Conservation (phyloP, 1,140 invertebrate genomes). For the Zaprionus ornatus region DNA sequence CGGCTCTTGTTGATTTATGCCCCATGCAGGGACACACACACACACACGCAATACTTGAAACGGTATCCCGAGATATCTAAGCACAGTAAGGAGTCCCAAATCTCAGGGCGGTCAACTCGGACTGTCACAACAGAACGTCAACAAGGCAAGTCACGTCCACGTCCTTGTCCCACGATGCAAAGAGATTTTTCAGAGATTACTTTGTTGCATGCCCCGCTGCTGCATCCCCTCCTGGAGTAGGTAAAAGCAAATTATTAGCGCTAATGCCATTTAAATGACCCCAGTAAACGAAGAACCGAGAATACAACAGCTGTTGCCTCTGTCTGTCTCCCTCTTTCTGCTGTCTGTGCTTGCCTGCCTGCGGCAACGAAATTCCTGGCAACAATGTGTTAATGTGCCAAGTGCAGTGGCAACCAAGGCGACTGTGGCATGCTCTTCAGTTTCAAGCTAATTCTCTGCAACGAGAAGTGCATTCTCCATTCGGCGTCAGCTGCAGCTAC, state of each 20-base stretch:
- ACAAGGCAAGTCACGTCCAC: constrained; percentile 65
- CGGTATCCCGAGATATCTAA: constrained; percentile 28
- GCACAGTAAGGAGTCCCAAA: constrained; percentile 43
- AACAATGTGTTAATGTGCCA: constrained; percentile 42
- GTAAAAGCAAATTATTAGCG: constrained; percentile 57
- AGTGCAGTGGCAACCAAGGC: background rate
- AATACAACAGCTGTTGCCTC: constrained; percentile 33
- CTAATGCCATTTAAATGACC: constrained; percentile 61
- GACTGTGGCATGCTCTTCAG: constrained; percentile 4
- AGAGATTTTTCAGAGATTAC: constrained; percentile 57
- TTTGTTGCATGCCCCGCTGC: background rate
- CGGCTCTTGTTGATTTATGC: constrained; percentile 73
- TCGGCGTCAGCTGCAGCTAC: background rate
- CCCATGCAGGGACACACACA: constrained; percentile 50
- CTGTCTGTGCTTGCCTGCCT: background rate
- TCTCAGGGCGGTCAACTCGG: constrained; percentile 21
- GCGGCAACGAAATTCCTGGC: constrained; percentile 46
- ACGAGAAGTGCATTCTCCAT: background rate
- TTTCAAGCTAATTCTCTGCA: background rate
- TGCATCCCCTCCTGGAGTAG: background rate
- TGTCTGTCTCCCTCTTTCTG: background rate
- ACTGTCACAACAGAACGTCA: constrained; percentile 71
- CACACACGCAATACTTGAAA: constrained; percentile 7
- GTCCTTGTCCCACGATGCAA: constrained; percentile 62
- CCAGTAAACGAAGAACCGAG: constrained; percentile 35